These are phyloP conservation scores for Piscicola geometra DNA, from an alignment of 2,888 invertebrate genomes.

Conservation along the genomic window DNA sequence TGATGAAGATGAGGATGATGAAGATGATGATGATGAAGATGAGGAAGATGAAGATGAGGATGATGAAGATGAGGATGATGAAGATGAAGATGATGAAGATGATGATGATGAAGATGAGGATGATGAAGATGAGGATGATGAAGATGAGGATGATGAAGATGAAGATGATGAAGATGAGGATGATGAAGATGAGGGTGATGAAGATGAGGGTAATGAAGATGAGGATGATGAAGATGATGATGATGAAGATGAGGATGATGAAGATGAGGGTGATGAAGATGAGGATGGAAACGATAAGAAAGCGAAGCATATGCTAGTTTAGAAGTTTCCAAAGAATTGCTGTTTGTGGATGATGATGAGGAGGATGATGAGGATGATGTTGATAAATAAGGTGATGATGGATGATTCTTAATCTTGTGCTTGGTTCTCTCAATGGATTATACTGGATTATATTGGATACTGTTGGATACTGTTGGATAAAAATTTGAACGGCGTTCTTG, in stretches of 20 bases:
- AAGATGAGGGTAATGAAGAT: not conserved
- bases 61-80: slow-evolving; percentile 34
- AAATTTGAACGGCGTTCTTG: too few relatives aligned
- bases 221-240: slow-evolving; percentile 11
- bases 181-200: not conserved
- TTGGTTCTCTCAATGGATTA: not conserved
- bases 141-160: not conserved
- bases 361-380: not conserved
- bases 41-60: slow-evolving; percentile 35
- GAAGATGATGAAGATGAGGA: not conserved
- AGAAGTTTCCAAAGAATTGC: not conserved
- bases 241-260: slow-evolving; percentile 1
- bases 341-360: not conserved
- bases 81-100: not conserved
- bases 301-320: not conserved
- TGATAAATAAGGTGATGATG: not conserved
- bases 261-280: not conserved
- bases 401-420: not conserved
- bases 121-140: not conserved
- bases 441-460: too few relatives aligned
- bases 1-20: slow-evolving; percentile 35
- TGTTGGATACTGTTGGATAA: too few relatives aligned
- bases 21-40: slow-evolving; percentile 35
- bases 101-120: not conserved
- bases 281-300: slow-evolving; percentile 33